phyloP scores from a whole-genome alignment of 35 echinoderm and acorn worm species.

The Apostichopus parvimensis region DNA sequence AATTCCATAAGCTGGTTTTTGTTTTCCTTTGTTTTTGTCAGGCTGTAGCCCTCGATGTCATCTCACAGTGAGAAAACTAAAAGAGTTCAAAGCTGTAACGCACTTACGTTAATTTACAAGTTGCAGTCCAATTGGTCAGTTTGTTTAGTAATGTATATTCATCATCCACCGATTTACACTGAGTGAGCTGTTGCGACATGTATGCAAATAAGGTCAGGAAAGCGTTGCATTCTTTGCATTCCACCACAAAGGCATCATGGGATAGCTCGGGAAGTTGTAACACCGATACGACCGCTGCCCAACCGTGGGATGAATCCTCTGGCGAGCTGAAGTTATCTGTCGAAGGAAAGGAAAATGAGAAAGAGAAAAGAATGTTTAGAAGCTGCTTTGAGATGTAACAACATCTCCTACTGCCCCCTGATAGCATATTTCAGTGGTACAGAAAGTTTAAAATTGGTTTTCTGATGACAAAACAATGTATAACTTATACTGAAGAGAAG shows the following conservation, averaged over 20 bases:
- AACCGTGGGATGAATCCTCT: conserved; percentile 65
- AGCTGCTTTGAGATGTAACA: too few species aligned
- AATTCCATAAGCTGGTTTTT: too few species aligned
- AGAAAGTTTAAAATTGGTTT: too few species aligned
- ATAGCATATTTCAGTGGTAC: too few species aligned
- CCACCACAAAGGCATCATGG: conserved; percentile 81
- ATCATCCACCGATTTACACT: conserved; percentile 77
- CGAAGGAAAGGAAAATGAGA: neutral
- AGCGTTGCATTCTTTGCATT: conserved; percentile 65
- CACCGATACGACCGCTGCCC: conserved; percentile 61
- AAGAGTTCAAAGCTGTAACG: too few species aligned
- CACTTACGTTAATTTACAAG: conserved; percentile 77
- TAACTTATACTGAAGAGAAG: too few species aligned
- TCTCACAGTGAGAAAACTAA: too few species aligned
- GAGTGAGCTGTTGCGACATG: conserved; percentile 67
- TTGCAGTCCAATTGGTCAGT: conserved; percentile 78
- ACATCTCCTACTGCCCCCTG: too few species aligned
- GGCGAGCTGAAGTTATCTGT: conserved; percentile 36
- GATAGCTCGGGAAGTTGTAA: conserved; percentile 89
- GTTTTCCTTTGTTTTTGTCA: too few species aligned
- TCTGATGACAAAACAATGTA: too few species aligned
- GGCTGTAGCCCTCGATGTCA: too few species aligned
- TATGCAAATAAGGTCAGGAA: conserved; percentile 93
- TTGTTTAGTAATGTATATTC: conserved; percentile 68
- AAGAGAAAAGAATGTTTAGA: too few species aligned